Evolutionary conservation across 1,140 invertebrate species (phyloP), one percentile per base, ranked within the genome.

Genomic region (Planococcus citri): DNA sequence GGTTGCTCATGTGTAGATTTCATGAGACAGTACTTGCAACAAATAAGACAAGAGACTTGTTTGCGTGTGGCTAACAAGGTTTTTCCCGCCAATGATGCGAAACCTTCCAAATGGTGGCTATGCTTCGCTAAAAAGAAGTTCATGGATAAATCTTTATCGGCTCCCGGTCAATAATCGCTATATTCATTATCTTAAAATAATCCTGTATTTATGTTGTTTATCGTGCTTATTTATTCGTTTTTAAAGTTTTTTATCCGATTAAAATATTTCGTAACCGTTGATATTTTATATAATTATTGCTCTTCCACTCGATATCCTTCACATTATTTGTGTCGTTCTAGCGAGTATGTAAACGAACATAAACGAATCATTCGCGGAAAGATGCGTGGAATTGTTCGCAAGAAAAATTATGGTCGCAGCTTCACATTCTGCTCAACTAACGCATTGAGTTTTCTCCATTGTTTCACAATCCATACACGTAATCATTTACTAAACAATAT

Each of bases 101-200:
- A 95, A 76, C 94, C 97, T 14, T 95, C 92, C 76, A 98, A 98
- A 82, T 99, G 97, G 97, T 99, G 97, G 97, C 81, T 98, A 27
- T 99, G 97, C 77, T 99, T 99, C 82, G 89, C 94, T 17, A 97
- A 97, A 77, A 97, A 95, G 84, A 97, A 96, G 83, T 99, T 99
- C 77, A 98, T 99, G 96, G 97, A 99, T 76, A 99, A 98, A 78
- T 96, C 93, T 58, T 80, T 99, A 8, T 90, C 91, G 64, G 90
- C 84, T 0, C 89, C 88, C 14, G 89, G 89, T 22, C 88, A 90
- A 75, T 86, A 68, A 37, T 37, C 14, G 6, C 14, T 37, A 8
- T 37, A 8, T 37, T 37, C 33, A 37, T 14, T 51, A 17, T 17
- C 17, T 51, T 2, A 20, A 17, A 17, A 51, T 51, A 51, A n/a